Conservation (phyloP, 2,797 vertebrate genomes). For the Danio tinwini region DNA sequence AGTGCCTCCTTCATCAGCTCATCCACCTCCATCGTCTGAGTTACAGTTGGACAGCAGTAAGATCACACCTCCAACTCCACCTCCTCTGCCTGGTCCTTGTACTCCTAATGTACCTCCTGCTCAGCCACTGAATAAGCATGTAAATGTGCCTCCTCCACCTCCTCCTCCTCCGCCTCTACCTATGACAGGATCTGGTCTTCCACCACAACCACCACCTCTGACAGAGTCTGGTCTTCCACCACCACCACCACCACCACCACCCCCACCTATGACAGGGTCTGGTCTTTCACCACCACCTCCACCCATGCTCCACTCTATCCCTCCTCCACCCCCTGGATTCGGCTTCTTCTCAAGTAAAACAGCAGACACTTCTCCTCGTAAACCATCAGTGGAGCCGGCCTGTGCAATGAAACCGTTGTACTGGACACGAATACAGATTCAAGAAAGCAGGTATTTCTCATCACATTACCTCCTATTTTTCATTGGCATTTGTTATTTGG, state of each 20-base stretch:
- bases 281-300: constrained; percentile 51
- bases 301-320: constrained; percentile 58
- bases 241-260: not conserved
- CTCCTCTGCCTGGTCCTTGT: constrained; percentile 43
- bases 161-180: constrained; percentile 64
- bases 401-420: constrained; percentile 95
- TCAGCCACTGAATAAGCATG: constrained; percentile 45
- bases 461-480: not conserved
- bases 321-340: constrained; percentile 52
- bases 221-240: constrained; percentile 48
- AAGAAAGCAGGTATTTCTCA: constrained; percentile 82
- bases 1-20: constrained; percentile 53
- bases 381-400: constrained; percentile 85
- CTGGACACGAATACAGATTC: constrained; percentile 94
- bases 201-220: constrained; percentile 60
- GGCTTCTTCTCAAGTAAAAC: constrained; percentile 38
- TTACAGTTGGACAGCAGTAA: constrained; percentile 44
- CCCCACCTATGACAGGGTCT: constrained; percentile 47
- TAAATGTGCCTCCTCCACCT: constrained; percentile 60
- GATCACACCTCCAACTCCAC: constrained; percentile 49
- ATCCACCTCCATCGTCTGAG: constrained; percentile 52
- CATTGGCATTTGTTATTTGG: not conserved
- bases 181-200: constrained; percentile 64
- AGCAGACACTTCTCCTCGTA: constrained; percentile 79
- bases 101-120: constrained; percentile 46